phyloP scores from a whole-genome alignment of 1,140 invertebrate genomes.

The Coenobita brevimanus region DNA sequence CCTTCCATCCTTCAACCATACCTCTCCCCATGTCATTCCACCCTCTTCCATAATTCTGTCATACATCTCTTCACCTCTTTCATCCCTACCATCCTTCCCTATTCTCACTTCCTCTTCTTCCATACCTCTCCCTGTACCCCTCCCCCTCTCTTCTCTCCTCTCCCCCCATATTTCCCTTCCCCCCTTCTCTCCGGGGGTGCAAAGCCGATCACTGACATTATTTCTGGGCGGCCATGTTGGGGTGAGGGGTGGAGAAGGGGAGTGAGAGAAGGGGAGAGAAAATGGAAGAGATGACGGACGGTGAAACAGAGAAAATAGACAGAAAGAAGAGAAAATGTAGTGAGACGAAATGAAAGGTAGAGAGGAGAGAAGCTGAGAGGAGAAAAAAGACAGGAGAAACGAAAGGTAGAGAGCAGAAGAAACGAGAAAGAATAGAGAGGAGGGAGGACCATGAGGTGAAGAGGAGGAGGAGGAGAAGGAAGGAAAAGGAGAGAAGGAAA shows the following conservation, averaged over 20 bases:
- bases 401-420: neutral
- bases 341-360: no score
- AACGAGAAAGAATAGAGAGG: neutral
- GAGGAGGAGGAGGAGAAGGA: neutral
- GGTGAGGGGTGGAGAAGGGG: no score
- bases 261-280: neutral
- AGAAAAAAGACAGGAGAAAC: neutral
- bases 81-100: neutral
- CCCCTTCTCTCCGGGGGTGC: slow-evolving; percentile 9
- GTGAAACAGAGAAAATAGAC: no score
- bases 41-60: neutral
- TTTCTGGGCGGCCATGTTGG: neutral
- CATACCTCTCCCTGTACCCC: neutral
- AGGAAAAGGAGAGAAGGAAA: neutral
- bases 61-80: neutral
- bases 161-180: neutral
- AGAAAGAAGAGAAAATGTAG: no score
- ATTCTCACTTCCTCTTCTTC: neutral
- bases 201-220: no score
- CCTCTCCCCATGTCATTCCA: neutral
- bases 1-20: no score
- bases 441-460: neutral
- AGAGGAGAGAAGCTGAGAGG: neutral
- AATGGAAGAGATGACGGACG: neutral
- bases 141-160: neutral